phyloP scores from a whole-genome alignment of 2,113 vertebrate genomes.

The Glaucidium brasilianum region DNA sequence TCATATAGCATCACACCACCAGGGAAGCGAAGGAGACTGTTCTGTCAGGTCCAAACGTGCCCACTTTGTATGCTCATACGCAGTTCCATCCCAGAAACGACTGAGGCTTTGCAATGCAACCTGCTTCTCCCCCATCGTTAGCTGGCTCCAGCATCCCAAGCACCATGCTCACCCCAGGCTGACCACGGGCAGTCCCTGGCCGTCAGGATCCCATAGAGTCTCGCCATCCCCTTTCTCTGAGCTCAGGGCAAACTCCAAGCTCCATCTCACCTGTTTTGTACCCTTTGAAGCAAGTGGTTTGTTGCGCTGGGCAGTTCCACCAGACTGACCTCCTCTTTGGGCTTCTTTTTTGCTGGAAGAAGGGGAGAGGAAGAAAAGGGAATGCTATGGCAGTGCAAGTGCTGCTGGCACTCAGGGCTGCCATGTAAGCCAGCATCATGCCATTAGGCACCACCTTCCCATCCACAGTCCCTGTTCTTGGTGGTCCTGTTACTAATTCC shows the following conservation, averaged over 20 bases:
- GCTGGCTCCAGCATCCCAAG: not conserved
- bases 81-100: not conserved
- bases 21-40: not conserved
- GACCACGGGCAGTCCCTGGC: not conserved
- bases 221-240: not conserved
- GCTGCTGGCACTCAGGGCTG: not conserved
- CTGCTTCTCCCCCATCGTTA: not conserved
- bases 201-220: not conserved
- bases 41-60: not conserved
- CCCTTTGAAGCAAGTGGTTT: not conserved
- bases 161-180: not conserved
- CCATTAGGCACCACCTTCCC: not conserved
- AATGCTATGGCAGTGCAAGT: not conserved
- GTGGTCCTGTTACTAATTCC: slow-evolving; percentile 26
- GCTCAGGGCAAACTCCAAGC: not conserved
- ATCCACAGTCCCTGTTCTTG: not conserved
- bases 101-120: not conserved
- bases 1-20: not conserved
- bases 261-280: slow-evolving; percentile 17
- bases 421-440: not conserved
- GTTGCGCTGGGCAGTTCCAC: slow-evolving; percentile 16
- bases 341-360: slow-evolving; percentile 63
- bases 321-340: slow-evolving; percentile 20
- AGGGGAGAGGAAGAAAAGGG: not conserved
- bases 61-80: not conserved